Percentiles rank a stretch among this genome's conserved stretches.
Evolutionary conservation across 2,888 invertebrate genomes (phyloP).

Genomic region (Leptopilina syphax): DNA sequence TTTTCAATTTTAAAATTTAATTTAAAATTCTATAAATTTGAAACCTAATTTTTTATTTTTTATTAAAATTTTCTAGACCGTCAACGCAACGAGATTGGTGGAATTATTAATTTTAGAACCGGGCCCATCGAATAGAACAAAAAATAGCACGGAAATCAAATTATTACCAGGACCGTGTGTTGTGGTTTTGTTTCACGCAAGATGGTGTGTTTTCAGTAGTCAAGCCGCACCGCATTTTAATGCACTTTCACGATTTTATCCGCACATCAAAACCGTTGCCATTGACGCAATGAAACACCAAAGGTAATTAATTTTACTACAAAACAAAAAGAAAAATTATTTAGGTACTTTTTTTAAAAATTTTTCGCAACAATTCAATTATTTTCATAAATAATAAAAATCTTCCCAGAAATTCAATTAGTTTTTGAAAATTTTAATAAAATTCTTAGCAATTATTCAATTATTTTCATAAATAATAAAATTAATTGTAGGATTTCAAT

Average conservation of each 20-base stretch:
- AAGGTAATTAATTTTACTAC: constrained; percentile 72
- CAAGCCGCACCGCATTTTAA: constrained; percentile 94
- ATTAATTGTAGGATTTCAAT: no score
- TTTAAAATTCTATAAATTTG: no score
- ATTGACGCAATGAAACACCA: constrained; percentile 92
- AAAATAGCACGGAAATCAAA: constrained; percentile 73
- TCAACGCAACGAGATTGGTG: constrained; percentile 85
- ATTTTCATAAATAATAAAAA: no score
- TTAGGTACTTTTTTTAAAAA: no score
- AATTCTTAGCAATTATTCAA: no score
- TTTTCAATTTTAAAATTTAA: no score
- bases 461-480: no score
- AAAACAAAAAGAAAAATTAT: no score
- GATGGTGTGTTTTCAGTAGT: constrained; percentile 93
- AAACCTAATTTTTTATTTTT: no score
- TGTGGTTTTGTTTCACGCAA: constrained; percentile 92
- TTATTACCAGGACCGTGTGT: constrained; percentile 84
- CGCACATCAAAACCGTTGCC: constrained; percentile 91
- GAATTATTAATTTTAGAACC: constrained; percentile 82
- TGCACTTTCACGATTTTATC: constrained; percentile 91
- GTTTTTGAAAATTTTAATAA: no score
- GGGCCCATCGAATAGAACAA: constrained; percentile 82
- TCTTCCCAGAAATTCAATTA: no score
- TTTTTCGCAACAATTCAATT: no score
- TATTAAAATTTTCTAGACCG: constrained; percentile 77